Evolutionary conservation across 2,797 vertebrate genomes (phyloP), one percentile per base, ranked within the genome.

Genomic region (Agapornis canus): DNA sequence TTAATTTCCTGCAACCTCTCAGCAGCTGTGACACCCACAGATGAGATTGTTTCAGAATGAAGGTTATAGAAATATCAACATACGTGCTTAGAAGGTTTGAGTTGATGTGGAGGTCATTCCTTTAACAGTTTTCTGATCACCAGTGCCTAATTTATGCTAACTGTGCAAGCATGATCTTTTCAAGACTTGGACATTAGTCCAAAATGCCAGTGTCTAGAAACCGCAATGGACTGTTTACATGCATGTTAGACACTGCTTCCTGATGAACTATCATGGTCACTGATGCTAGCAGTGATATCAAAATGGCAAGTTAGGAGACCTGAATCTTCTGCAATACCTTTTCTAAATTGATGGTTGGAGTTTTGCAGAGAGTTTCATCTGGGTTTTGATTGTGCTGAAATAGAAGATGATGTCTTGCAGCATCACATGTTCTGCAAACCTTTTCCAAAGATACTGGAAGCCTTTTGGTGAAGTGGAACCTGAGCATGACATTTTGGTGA

Each of bases 141-240:
- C 26, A 37, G 51, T 35, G 20, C 40, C 22, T 86, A n/a, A n/a
- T 56, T 61, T 43, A 22, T 45, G 52, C 39, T 66, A 13, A 60
- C 10, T 56, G 23, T 43, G 27, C 21, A 59, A 31, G 9, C 18
- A 17, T 14, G 25, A 20, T 29, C 5, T 48, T 75, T 57, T 32
- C 45, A 80, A 31, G 49, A 22, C 9, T 47, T 81, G 31, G n/a
- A 40, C 49, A 31, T 60, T 32, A 31, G 26, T 81, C 45, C 68
- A 20, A 37, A 78, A 45, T 61, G 11, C 10, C 26, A 2, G n/a
- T 3, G 6, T n/a, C 47, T 51, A 2, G 82, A 16, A 40, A 5
- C 51, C 57, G 57, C 47, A 11, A 13, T 37, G 13, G 23, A 8
- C 49, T 63, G 11, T 32, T 63, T 63, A 2, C 0, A 0, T 40